Conservation (phyloP, 2,113 vertebrate genomes). For the Melanerpes formicivorus region DNA sequence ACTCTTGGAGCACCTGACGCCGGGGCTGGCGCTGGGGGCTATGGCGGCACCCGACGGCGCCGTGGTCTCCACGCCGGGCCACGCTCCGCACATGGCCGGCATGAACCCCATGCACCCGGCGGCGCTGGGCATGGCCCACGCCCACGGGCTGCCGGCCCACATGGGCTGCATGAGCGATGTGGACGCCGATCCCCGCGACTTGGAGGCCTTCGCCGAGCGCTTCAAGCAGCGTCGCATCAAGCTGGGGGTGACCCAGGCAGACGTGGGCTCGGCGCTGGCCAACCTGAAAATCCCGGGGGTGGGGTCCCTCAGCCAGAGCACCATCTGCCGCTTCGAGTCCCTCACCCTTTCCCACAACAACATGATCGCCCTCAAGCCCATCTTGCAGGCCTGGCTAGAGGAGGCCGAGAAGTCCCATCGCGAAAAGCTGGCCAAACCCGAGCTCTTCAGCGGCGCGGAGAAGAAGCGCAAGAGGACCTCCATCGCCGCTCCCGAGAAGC, state of each 20-base stretch:
- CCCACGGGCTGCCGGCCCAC: conserved; percentile 93
- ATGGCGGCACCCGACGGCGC: conserved; percentile 95
- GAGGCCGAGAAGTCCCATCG: conserved; percentile 97
- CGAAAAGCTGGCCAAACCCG: conserved; percentile 96
- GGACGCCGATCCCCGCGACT: conserved; percentile 96
- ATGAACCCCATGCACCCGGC: conserved; percentile 99
- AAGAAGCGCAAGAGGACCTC: conserved; percentile 98
- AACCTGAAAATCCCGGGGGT: conserved; percentile 98
- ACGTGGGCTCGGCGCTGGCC: conserved; percentile 93
- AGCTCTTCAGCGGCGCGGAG: conserved; percentile 96
- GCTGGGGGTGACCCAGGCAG: conserved; percentile 96
- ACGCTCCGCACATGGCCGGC: conserved; percentile 94
- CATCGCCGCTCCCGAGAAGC: conserved; percentile 95
- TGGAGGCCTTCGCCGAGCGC: conserved; percentile 97
- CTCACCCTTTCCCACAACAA: conserved; percentile 98
- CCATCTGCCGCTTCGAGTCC: conserved; percentile 98
- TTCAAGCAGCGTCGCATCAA: conserved; percentile 99
- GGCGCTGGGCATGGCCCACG: conserved; percentile 96
- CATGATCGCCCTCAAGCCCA: conserved; percentile 98
- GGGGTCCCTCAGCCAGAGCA: conserved; percentile 98
- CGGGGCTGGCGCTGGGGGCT: conserved; percentile 92
- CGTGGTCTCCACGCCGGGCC: conserved; percentile 92
- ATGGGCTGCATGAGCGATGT: conserved; percentile 98
- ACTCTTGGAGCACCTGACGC: conserved; percentile 96
- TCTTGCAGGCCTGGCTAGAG: conserved; percentile 98